Evolutionary conservation across 2,888 invertebrate genomes (phyloP), one percentile per base, ranked within the genome.

Genomic region (Ischnura elegans): DNA sequence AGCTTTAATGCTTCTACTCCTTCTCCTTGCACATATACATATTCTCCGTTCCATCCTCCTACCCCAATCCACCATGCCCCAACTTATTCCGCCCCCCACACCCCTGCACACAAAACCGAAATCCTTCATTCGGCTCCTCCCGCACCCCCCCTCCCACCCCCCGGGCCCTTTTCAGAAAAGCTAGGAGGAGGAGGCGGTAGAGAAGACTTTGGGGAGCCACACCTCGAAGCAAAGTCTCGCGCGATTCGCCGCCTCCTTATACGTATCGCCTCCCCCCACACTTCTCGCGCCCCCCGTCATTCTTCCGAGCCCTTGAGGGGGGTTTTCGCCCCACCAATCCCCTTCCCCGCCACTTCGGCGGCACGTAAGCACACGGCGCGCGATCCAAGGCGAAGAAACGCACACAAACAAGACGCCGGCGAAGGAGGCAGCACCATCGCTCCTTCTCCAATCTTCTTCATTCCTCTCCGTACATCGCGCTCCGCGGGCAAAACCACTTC

Each of bases 161-260:
- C 51, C 13, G 51, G 51, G 51, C 51, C n/a, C 51, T 55, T 61
- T 51, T 90, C 29, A 61, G 61, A 66, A 90, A 90, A 90, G 90
- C 55, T 51, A 51, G n/a, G 43, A 19, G 36, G 86, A 46, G 45
- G 46, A n/a, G 46, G 61, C 45, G 25, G n/a, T n/a, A n/a, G n/a
- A n/a, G n/a, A n/a, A n/a, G n/a, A n/a, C n/a, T n/a, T n/a, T n/a
- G n/a, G 29, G 46, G 61, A 55, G 90, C 90, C 90, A 66, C 90
- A 90, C 90, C 90, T 90, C 90, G 90, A n/a, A 90, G 66, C 90
- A 90, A 90, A 90, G 90, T 90, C 90, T 61, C 43, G 76, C 25
- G 90, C 45, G 90, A 90, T 90, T 90, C 90, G 90, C 55, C 87
- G 87, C 87, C 51, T 42, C 90, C 90, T 90, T 90, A n/a, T n/a